Conservation (phyloP, 2,113 vertebrate genomes). For the Marmota flaviventris region DNA sequence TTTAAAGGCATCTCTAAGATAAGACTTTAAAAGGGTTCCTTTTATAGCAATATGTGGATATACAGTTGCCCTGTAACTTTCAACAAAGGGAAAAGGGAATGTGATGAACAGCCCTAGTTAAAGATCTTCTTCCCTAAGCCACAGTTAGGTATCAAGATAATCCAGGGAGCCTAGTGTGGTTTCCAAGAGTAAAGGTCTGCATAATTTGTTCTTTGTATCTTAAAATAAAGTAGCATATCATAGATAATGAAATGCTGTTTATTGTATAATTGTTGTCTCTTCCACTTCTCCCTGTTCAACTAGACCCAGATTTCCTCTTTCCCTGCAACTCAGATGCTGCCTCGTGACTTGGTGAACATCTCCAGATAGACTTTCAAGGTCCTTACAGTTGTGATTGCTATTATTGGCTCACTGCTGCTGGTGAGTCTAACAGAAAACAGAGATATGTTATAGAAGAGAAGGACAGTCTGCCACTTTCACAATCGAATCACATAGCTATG, state of each 20-base stretch:
- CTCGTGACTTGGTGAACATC: not conserved
- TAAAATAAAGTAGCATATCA: not conserved
- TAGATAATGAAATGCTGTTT: not conserved
- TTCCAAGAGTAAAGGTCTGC: not conserved
- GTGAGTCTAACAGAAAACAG: constrained; percentile 34
- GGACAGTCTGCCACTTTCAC: constrained; percentile 40
- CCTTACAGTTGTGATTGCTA: not conserved
- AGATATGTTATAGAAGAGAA: constrained; percentile 28
- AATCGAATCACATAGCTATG: constrained; percentile 19
- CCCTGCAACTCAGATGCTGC: not conserved
- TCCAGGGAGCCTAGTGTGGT: not conserved
- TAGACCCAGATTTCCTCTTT: not conserved
- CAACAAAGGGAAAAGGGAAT: not conserved
- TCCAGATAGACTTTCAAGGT: constrained; percentile 53
- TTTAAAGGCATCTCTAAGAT: not conserved
- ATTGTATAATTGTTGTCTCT: not conserved
- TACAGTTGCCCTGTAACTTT: not conserved
- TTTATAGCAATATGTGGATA: not conserved
- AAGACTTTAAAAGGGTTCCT: not conserved
- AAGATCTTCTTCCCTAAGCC: not conserved
- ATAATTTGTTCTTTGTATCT: not conserved
- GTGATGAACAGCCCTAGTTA: not conserved
- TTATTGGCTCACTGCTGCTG: not conserved
- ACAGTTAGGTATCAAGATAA: not conserved
- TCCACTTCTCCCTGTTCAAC: not conserved